Conservation (phyloP, 1,140 invertebrate genomes). For the Vanessa tameamea region DNA sequence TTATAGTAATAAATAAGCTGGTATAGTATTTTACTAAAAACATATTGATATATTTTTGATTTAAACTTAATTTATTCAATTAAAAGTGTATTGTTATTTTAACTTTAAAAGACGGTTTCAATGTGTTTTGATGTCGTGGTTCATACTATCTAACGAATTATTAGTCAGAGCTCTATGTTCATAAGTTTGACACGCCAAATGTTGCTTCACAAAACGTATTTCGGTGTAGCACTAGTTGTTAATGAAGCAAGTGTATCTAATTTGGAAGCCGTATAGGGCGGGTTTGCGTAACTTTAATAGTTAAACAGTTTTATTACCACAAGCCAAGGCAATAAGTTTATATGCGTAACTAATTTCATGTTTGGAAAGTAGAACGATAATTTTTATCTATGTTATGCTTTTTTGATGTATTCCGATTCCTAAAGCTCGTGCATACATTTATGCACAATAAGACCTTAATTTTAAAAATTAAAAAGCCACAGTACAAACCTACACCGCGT, state of each 20-base stretch:
- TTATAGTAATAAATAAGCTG: no score
- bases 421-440: background rate
- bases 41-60: no score
- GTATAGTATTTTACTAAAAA: no score
- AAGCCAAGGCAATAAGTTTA: constrained; percentile 43
- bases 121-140: no score
- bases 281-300: constrained; percentile 31
- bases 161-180: background rate
- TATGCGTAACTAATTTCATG: constrained; percentile 43
- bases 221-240: constrained; percentile 24
- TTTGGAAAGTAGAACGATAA: constrained; percentile 39
- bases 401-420: background rate
- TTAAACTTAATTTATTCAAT: no score
- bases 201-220: constrained; percentile 19
- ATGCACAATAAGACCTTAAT: no score
- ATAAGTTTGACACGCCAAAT: background rate
- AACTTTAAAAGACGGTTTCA: no score
- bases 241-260: constrained; percentile 39
- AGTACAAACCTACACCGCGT: no score
- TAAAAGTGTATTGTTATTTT: no score
- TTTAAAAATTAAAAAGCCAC: no score
- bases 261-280: constrained; percentile 34
- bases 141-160: background rate
- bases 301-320: constrained; percentile 41
- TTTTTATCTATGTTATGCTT: constrained; percentile 19